Conservation (phyloP, 2,888 invertebrate species). For the Oscheius myriophilus region DNA sequence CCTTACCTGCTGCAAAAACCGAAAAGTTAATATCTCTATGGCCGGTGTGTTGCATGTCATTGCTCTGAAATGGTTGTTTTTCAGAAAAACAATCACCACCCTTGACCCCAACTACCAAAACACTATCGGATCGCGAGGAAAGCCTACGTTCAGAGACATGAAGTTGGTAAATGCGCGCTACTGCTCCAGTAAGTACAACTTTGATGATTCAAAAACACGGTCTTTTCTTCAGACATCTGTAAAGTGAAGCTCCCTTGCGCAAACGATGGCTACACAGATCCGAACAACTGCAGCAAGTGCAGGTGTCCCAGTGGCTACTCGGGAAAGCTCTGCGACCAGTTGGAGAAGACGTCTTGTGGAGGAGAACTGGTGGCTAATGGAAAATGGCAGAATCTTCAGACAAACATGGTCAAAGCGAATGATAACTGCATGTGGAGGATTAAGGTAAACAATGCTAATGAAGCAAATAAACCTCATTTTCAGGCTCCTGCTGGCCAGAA, state of each 20-base stretch:
- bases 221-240: slow-evolving; percentile 38
- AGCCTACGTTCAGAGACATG: slow-evolving; percentile 66
- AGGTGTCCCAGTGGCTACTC: slow-evolving; percentile 64
- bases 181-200: slow-evolving; percentile 50
- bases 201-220: no score
- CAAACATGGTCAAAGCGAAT: slow-evolving; percentile 38
- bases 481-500: slow-evolving; percentile 52
- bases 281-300: slow-evolving; percentile 64
- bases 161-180: slow-evolving; percentile 67
- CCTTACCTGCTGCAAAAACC: no score
- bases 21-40: no score
- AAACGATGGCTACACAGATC: slow-evolving; percentile 67
- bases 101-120: slow-evolving; percentile 61
- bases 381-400: slow-evolving; percentile 34
- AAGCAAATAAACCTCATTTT: slow-evolving; percentile 11
- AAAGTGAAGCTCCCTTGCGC: slow-evolving; percentile 49
- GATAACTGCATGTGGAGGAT: slow-evolving; percentile 51
- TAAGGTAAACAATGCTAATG: slow-evolving; percentile 34
- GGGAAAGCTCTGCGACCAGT: slow-evolving; percentile 58
- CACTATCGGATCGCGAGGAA: slow-evolving; percentile 65
- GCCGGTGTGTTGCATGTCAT: no score
- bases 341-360: slow-evolving; percentile 52
- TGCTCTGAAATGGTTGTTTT: no score
- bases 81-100: slow-evolving; percentile 54
- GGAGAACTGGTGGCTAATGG: slow-evolving; percentile 38